Evolutionary conservation across 2,888 invertebrate species (phyloP), one percentile per base, ranked within the genome.

Genomic region (Morpho deidamia): DNA sequence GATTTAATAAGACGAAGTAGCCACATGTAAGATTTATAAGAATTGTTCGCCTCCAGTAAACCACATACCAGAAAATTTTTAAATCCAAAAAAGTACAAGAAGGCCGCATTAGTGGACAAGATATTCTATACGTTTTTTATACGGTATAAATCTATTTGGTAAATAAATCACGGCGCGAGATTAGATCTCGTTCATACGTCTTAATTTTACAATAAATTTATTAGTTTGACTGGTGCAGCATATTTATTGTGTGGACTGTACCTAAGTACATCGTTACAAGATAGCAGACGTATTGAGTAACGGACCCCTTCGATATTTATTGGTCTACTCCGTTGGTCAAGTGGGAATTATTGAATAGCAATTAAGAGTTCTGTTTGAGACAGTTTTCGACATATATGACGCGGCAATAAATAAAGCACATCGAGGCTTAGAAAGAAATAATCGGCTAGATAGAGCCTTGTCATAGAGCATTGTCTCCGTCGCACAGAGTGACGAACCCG

Each of bases 131-230:
- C 45, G 42, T 62, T 71, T 70, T 70, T 68, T 56, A 46, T 69
- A 66, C 66, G 71, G 78, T 78, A 84, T 83, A 87, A 84, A 84
- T 85, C 84, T 82, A 78, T 77, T 78, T 73, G 63, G 63, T 56
- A 63, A 70, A 83, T 88, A 88, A 87, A 88, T 88, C 87, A 78
- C 66, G 47, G 62, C 56, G 57, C 35, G 49, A 83, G 87, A 88
- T 88, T 86, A 88, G 86, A 88, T 88, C 87, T 83, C 71, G 70
- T 70, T 72, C 70, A 74, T 84, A 84, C 76, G 77, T 83, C 86
- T 87, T 83, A 87, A 87, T 87, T 83, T 84, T 81, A 79, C 76
- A 75, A 76, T 79, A 79, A 84, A 86, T 87, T 83, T 84, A 83
- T 83, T 74, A 74, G 74, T 73, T 59, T 59, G 66, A 61, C 55